Percentiles rank a stretch among this genome's conserved stretches.
phyloP scores from a whole-genome alignment of 2,888 invertebrate genomes.

The Masnerella sp. region DNA sequence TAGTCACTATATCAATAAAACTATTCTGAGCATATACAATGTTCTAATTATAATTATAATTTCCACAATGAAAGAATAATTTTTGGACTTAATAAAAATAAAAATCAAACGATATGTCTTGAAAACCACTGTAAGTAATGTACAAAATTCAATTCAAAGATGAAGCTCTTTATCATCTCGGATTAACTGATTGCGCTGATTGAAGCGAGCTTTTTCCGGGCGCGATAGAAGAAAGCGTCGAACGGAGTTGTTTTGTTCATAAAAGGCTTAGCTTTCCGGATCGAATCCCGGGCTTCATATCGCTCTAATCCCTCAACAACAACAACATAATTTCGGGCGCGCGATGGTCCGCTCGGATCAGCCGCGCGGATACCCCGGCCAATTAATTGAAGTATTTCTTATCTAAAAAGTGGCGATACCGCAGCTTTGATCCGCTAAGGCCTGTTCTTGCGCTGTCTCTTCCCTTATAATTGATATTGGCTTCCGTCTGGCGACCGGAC shows the following conservation, averaged over 20 bases:
- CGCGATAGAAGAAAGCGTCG: slow-evolving; percentile 18
- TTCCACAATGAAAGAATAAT: too few species aligned
- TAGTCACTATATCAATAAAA: too few species aligned
- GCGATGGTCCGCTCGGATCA: slow-evolving; percentile 16
- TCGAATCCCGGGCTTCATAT: slow-evolving; percentile 28
- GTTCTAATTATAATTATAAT: too few species aligned
- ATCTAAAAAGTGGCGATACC: slow-evolving; percentile 76
- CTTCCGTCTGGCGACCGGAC: slow-evolving; percentile 57
- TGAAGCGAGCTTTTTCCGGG: slow-evolving; percentile 13
- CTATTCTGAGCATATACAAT: too few species aligned
- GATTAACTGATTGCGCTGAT: slow-evolving; percentile 40
- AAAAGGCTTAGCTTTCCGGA: slow-evolving; percentile 30
- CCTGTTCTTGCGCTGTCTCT: slow-evolving; percentile 76
- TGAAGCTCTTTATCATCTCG: slow-evolving; percentile 18
- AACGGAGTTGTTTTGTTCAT: slow-evolving; percentile 40
- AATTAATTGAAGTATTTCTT: slow-evolving; percentile 77
- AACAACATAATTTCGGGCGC: slow-evolving; percentile 43
- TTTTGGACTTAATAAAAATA: too few species aligned
- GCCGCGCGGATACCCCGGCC: slow-evolving; percentile 47
- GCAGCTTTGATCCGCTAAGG: slow-evolving; percentile 76
- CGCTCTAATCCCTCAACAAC: slow-evolving; percentile 42
- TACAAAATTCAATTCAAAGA: slow-evolving; percentile 11
- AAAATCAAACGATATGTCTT: too few species aligned
- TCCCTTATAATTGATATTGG: slow-evolving; percentile 78
- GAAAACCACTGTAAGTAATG: too few species aligned